Evolutionary conservation across 2,888 invertebrate species (phyloP).

Genomic region (Elmis aenea): DNA sequence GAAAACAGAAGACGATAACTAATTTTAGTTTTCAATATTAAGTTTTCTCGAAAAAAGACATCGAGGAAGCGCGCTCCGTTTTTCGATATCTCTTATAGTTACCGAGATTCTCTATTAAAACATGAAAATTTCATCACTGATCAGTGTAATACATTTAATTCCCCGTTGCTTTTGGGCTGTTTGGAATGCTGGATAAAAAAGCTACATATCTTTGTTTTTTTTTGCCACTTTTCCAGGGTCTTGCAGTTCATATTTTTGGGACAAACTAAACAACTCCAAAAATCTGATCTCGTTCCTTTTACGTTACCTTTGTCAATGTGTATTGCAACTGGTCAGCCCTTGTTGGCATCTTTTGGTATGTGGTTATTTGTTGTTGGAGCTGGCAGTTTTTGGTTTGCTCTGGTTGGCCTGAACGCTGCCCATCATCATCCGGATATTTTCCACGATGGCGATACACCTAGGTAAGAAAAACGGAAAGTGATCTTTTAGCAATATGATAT

Average conservation of each 20-base stretch:
- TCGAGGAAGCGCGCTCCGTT: no score
- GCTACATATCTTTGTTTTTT: no score
- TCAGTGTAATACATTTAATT: no score
- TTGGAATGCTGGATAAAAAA: no score
- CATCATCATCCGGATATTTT: conserved; percentile 74
- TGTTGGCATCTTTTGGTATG: conserved; percentile 40
- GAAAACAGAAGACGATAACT: no score
- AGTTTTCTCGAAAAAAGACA: no score
- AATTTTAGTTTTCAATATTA: no score
- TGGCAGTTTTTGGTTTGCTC: conserved; percentile 56
- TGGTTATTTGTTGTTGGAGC: conserved; percentile 55
- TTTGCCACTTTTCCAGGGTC: conserved; percentile 3
- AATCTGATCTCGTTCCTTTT: conserved; percentile 19
- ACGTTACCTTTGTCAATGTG: conserved; percentile 25
- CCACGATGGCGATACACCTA: conserved; percentile 68
- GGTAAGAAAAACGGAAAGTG: conserved; percentile 41
- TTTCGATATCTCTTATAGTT: no score
- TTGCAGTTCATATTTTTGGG: conserved; percentile 3
- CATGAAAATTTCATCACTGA: no score
- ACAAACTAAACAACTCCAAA: conserved; percentile 10
- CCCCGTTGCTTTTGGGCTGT: no score
- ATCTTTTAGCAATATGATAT: no score
- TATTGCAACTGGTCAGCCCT: conserved; percentile 32
- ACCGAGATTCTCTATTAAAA: no score
- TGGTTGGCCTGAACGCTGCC: conserved; percentile 64